phyloP scores from a whole-genome alignment of 2,888 invertebrate genomes.

The Frankliniella intonsa region DNA sequence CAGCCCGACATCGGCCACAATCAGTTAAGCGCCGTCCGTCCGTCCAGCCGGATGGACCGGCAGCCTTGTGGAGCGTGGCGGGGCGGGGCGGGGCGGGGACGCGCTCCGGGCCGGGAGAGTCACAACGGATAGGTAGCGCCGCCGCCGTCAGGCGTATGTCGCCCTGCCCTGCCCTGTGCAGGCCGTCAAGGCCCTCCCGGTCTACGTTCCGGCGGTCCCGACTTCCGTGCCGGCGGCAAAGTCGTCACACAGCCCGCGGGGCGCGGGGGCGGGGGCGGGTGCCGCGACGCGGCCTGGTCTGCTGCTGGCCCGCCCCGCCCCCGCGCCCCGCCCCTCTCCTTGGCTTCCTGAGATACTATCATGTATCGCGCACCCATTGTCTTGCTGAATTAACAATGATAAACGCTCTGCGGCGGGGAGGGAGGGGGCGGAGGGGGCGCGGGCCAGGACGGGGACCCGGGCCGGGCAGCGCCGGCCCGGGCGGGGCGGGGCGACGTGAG shows the following conservation, averaged over 20 bases:
- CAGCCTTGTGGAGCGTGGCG: too few relatives aligned
- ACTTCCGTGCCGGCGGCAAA: too few relatives aligned
- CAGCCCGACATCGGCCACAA: background rate
- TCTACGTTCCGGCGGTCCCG: too few relatives aligned
- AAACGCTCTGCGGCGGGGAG: background rate
- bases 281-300: too few relatives aligned
- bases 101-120: too few relatives aligned
- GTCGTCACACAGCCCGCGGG: too few relatives aligned
- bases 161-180: background rate
- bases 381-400: constrained; percentile 24
- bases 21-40: background rate
- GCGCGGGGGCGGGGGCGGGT: too few relatives aligned
- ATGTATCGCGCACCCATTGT: background rate
- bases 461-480: background rate
- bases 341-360: constrained; percentile 22
- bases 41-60: background rate
- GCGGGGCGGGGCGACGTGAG: background rate
- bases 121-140: too few relatives aligned
- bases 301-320: too few relatives aligned
- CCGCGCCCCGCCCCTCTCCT: background rate
- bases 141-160: too few relatives aligned
- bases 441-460: background rate
- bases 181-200: background rate
- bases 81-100: too few relatives aligned
- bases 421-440: background rate